Conservation (phyloP, 2,113 vertebrate species). For the Motacilla alba region DNA sequence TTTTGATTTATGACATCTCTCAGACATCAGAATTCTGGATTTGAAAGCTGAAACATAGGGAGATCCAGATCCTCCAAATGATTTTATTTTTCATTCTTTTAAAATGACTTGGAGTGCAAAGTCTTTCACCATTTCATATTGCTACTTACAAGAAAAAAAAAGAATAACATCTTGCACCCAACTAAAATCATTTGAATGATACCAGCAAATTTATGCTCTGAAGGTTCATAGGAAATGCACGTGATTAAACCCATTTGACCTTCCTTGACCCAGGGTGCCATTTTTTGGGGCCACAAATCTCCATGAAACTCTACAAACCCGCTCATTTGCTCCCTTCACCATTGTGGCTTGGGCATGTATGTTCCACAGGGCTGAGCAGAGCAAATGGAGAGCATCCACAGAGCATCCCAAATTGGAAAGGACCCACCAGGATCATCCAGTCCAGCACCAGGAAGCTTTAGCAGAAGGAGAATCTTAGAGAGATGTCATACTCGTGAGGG, state of each 20-base stretch:
- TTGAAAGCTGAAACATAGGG: background rate
- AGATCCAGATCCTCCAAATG: background rate
- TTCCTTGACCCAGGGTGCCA: accelerated
- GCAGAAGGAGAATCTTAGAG: background rate
- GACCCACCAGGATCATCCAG: too few relatives aligned
- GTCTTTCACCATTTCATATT: background rate
- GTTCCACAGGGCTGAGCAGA: background rate
- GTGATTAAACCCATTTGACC: background rate
- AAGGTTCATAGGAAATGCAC: background rate
- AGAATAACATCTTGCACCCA: background rate
- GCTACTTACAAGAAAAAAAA: background rate
- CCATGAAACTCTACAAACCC: background rate
- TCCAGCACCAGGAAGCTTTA: background rate
- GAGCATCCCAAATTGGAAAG: background rate
- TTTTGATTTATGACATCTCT: background rate
- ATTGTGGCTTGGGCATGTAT: accelerated
- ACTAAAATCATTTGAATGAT: background rate
- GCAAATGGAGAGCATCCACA: accelerated
- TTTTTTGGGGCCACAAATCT: background rate
- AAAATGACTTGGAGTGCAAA: background rate
- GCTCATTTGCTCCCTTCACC: background rate
- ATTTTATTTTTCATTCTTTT: background rate
- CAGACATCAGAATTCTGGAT: background rate
- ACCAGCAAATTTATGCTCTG: background rate
- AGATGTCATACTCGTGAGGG: accelerated